Evolutionary conservation across 2,888 invertebrate genomes (phyloP).

Genomic region (Pollenia griseotomentosa): DNA sequence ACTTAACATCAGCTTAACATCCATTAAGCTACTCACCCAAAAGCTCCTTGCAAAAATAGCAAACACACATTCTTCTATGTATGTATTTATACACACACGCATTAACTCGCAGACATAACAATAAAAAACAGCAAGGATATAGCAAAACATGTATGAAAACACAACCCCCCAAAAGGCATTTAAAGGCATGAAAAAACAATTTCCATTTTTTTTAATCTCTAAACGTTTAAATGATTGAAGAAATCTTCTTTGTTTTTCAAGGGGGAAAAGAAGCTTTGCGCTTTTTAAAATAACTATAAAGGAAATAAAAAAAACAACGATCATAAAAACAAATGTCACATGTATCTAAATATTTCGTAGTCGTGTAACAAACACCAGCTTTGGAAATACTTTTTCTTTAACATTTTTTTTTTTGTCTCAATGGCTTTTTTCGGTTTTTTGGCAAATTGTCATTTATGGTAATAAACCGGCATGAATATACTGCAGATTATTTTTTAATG

Average conservation of each 20-base stretch:
- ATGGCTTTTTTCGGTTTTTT: conserved; percentile 63
- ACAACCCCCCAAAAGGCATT: conserved; percentile 59
- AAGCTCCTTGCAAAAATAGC: conserved; percentile 21
- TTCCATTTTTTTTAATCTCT: conserved; percentile 64
- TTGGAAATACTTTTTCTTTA: background rate
- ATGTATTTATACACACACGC: background rate
- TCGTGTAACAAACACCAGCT: conserved; percentile 51
- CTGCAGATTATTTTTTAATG: conserved; percentile 30
- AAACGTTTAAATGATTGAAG: conserved; percentile 72
- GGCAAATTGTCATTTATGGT: conserved; percentile 59
- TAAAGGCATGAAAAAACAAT: conserved; percentile 70
- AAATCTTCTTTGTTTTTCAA: conserved; percentile 73
- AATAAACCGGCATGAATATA: background rate
- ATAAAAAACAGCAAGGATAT: conserved; percentile 40
- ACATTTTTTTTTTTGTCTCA: conserved; percentile 64
- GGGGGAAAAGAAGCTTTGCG: conserved; percentile 16
- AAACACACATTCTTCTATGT: conserved; percentile 35
- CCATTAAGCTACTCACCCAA: conserved; percentile 69
- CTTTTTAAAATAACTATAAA: conserved; percentile 35
- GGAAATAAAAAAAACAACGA: conserved; percentile 50
- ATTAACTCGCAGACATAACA: conserved; percentile 42
- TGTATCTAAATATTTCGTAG: conserved; percentile 74
- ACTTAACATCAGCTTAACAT: conserved; percentile 74
- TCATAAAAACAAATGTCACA: conserved; percentile 79
- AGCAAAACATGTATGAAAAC: conserved; percentile 7